Conservation (phyloP, 2,797 vertebrate species). For the Silurus lanzhouensis region DNA sequence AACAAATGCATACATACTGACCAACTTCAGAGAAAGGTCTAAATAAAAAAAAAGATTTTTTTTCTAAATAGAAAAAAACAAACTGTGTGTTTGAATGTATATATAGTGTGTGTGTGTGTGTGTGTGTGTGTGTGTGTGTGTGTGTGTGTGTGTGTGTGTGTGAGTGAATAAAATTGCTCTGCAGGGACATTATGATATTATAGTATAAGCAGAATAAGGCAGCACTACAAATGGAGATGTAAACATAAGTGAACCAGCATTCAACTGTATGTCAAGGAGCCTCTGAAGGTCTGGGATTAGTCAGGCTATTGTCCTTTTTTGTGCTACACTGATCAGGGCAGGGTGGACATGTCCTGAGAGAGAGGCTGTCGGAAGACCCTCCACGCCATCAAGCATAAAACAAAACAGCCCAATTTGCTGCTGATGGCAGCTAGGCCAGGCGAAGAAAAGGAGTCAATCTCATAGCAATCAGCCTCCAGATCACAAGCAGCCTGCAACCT, state of each 20-base stretch:
- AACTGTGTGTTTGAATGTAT: not conserved
- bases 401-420: slow-evolving; percentile 14
- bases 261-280: slow-evolving; percentile 58
- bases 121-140: not conserved
- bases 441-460: slow-evolving; percentile 71
- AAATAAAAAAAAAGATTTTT: not conserved
- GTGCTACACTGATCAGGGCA: slow-evolving; percentile 57
- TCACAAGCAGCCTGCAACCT: slow-evolving; percentile 73
- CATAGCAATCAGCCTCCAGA: slow-evolving; percentile 72
- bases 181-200: not conserved
- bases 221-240: slow-evolving; percentile 3
- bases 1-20: not conserved
- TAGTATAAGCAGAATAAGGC: slow-evolving; percentile 20
- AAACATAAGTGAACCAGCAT: slow-evolving; percentile 37
- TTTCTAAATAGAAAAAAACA: not conserved
- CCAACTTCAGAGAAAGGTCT: not conserved
- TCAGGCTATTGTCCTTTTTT: slow-evolving; percentile 62
- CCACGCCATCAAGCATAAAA: slow-evolving; percentile 5
- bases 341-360: slow-evolving; percentile 49
- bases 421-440: slow-evolving; percentile 27
- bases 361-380: slow-evolving; percentile 48
- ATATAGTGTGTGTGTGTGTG: not conserved
- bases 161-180: not conserved
- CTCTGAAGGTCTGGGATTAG: slow-evolving; percentile 66
- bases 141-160: not conserved